Conservation (phyloP, 2,888 invertebrate genomes). For the Suillia variegata region DNA sequence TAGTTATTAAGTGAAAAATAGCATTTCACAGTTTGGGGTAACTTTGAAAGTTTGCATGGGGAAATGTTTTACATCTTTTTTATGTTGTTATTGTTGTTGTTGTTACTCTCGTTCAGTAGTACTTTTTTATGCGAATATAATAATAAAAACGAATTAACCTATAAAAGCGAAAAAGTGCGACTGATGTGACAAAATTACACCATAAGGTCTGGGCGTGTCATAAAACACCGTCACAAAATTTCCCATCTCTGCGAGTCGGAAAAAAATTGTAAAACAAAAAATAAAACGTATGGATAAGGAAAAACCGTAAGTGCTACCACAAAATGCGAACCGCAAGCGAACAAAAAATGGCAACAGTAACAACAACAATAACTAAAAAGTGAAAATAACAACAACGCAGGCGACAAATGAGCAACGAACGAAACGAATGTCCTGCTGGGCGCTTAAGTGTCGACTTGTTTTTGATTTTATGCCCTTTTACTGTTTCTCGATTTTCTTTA, state of each 20-base stretch:
- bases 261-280: not conserved
- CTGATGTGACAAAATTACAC: constrained; percentile 47
- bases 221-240: constrained; percentile 21
- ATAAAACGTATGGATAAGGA: not conserved
- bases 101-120: constrained; percentile 10
- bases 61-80: constrained; percentile 17
- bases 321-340: not conserved
- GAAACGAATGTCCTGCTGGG: constrained; percentile 39
- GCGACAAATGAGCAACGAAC: constrained; percentile 42
- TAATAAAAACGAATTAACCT: constrained; percentile 59
- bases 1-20: not conserved
- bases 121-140: constrained; percentile 50
- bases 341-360: not conserved
- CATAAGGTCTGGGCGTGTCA: constrained; percentile 52
- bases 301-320: not conserved
- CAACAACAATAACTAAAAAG: constrained; percentile 12
- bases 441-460: constrained; percentile 44
- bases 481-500: constrained; percentile 17
- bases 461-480: constrained; percentile 31
- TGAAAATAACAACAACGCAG: constrained; percentile 24
- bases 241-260: constrained; percentile 1
- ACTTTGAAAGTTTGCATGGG: not conserved
- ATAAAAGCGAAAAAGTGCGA: constrained; percentile 51
- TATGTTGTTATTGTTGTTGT: constrained; percentile 14
- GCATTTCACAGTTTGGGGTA: not conserved